These are phyloP conservation scores for Tauraco hartlaubi DNA, from an alignment of 2,797 vertebrate genomes.

Conservation along the genomic window DNA sequence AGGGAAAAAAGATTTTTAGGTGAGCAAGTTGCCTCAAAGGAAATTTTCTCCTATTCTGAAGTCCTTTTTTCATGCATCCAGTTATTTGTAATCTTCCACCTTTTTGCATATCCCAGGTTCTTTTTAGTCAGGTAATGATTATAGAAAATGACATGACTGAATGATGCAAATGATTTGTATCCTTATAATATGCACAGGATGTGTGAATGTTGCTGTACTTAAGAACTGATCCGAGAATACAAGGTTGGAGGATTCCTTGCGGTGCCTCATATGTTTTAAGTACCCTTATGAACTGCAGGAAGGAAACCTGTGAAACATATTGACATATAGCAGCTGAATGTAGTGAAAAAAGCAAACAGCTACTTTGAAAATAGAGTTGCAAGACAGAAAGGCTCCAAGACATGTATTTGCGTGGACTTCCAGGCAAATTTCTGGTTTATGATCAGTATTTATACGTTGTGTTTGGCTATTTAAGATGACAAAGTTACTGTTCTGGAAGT, in stretches of 20 bases:
- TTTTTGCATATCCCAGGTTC: not conserved
- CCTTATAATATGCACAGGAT: not conserved
- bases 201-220: not conserved
- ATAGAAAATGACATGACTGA: not conserved
- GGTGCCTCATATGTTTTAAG: not conserved
- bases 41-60: not conserved
- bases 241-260: not conserved
- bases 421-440: not conserved
- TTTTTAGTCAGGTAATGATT: not conserved
- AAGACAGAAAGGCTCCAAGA: not conserved
- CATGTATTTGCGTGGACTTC: not conserved
- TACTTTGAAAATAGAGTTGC: not conserved
- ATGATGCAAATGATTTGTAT: not conserved
- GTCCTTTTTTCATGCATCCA: not conserved
- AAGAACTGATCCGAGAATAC: not conserved
- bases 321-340: not conserved
- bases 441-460: not conserved
- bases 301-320: not conserved
- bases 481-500: not conserved
- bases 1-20: not conserved
- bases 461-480: not conserved
- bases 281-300: not conserved
- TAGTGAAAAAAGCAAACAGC: not conserved
- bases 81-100: not conserved
- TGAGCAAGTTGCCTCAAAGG: not conserved